Evolutionary conservation across 2,888 invertebrate genomes (phyloP), one percentile per base, ranked within the genome.

Genomic region (Phragmatobia fuliginosa): DNA sequence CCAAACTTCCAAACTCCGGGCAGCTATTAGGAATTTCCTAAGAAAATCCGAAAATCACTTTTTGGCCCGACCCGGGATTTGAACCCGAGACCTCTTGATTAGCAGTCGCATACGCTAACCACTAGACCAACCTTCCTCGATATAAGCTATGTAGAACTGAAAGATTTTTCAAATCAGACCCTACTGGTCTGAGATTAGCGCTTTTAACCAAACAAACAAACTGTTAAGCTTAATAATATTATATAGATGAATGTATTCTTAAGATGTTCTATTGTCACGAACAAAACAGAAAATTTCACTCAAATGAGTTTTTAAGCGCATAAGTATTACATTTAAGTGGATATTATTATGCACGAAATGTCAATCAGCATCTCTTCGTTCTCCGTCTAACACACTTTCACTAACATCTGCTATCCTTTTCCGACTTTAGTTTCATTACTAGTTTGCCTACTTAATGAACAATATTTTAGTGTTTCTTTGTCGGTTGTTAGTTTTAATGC

Each of bases 341-440:
- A 36, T n/a, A 52, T 52, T 18, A 52, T 64, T 64, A 64, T 64
- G 52, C 64, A 64, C 49, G 52, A 49, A 25, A 52, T 52, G 52
- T 64, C 32, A 49, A 52, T 64, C 36, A 64, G 25, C 25, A 45
- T 32, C 16, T 21, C 7, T 49, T 11, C 18, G 0, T 58, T 16
- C 5, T n/a, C 25, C 10, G 4, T 25, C 64, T n/a, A 21, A 25
- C 64, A 33, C 64, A 56, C 64, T 64, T 36, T 56, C 64, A 64
- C 64, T 52, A 1, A 16, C 7, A 33, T 4, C 36, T 18, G 8
- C 11, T 38, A 56, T 52, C 11, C 21, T 41, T 32, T 59, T 21
- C 18, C 21, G 21, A 38, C 38, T 8, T 49, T 52, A 16, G 32
- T 25, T 52, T 25, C 25, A 64, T 52, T 36, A 38, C 28, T 14